A percentile compares a stretch with the other conserved stretches of the same genome.
Conservation (phyloP, 2,888 invertebrate species). For the Choreutis nemorana region DNA sequence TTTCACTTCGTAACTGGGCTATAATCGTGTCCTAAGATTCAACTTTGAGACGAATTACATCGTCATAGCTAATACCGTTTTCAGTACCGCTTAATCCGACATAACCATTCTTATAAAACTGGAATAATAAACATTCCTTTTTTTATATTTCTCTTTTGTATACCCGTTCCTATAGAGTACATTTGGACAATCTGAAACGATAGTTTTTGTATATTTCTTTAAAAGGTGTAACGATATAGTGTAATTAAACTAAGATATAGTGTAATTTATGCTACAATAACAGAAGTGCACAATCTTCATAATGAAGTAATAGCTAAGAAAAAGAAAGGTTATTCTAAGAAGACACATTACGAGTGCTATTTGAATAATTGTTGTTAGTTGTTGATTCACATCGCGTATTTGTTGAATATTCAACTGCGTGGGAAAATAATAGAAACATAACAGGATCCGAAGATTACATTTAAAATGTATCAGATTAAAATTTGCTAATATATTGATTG, state of each 20-base stretch:
- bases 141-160: too few relatives aligned
- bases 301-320: conserved; percentile 21
- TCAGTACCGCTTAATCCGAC: conserved; percentile 39
- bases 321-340: conserved; percentile 28
- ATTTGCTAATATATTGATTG: too few relatives aligned
- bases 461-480: too few relatives aligned
- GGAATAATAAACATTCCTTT: too few relatives aligned
- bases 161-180: too few relatives aligned
- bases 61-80: conserved; percentile 44
- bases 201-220: neutral
- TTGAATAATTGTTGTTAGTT: conserved; percentile 44
- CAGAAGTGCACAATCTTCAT: conserved; percentile 23
- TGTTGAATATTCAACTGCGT: conserved; percentile 39
- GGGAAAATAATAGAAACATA: conserved; percentile 38
- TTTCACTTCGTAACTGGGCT: conserved; percentile 48
- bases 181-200: neutral
- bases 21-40: conserved; percentile 43
- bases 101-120: conserved; percentile 22
- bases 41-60: conserved; percentile 40
- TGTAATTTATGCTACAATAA: too few relatives aligned
- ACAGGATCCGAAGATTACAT: too few relatives aligned
- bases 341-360: conserved; percentile 28
- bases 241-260: too few relatives aligned
- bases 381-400: conserved; percentile 26
- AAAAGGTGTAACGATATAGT: too few relatives aligned